Conservation (phyloP, 2,113 vertebrate genomes). For the Dasypus novemcinctus region DNA sequence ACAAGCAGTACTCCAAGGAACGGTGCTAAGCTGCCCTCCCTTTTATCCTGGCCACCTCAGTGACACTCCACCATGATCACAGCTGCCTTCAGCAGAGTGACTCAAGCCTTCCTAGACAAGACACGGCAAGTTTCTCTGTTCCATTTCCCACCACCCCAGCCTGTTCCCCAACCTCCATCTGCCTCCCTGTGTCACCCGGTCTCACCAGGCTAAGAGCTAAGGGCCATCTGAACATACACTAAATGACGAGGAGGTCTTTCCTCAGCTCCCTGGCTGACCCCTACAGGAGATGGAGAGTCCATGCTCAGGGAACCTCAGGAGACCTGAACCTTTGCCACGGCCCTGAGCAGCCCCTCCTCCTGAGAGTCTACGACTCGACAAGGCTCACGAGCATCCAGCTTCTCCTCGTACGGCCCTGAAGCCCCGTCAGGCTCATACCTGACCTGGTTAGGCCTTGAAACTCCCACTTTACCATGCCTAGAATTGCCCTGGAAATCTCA, state of each 20-base stretch:
- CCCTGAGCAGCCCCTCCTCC: not conserved
- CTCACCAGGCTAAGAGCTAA: not conserved
- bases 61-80: not conserved
- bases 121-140: not conserved
- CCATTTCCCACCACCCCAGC: not conserved
- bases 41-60: not conserved
- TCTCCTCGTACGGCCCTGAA: not conserved
- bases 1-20: not conserved
- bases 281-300: not conserved
- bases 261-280: accelerated
- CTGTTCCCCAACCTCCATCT: not conserved
- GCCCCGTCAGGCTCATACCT: not conserved
- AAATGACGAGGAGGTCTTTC: not conserved
- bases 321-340: accelerated
- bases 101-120: conserved; percentile 23
- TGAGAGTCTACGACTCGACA: accelerated
- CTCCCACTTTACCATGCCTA: not conserved
- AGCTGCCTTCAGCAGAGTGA: not conserved
- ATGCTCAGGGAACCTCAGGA: not conserved
- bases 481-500: not conserved
- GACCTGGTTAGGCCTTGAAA: not conserved
- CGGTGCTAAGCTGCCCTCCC: not conserved
- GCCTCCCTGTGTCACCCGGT: not conserved
- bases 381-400: not conserved
- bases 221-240: not conserved